Base-by-base conservation (phyloP, 1,140 invertebrate species). In the Drosophila parabipectinata region DNA sequence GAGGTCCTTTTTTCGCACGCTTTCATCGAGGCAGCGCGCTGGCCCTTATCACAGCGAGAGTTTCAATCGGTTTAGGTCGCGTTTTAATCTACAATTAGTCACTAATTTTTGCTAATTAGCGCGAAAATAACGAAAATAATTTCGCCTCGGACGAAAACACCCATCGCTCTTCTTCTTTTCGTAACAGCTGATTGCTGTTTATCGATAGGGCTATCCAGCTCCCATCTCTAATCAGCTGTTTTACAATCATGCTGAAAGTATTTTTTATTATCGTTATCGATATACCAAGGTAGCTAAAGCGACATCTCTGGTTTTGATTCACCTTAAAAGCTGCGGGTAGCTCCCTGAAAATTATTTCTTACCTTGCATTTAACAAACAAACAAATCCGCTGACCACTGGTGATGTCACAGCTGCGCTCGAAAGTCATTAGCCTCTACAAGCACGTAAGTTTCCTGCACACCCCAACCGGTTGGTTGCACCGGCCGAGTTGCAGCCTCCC, bases 121-220 rank as follows among this genome's bases (percentile, higher is more conserved):
- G 66, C 78, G 51, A 75, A 64, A 76, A 41, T 55, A 87, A 61
- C 57, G 68, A 67, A 68, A 87, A 82, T 66, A 71, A 78, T 50
- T 54, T 71, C 54, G 66, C 54, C 26, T 34, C 61, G 61, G 71
- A 87, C 62, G 78, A 82, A 85, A 85, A 87, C 82, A 87, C 82
- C 82, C 82, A 85, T 81, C 64, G 68, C 64, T 44, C 9, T 12
- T 37, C 9, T 10, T 37, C 12, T 37, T 10, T n/a, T 37, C 34
- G 12, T 37, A 69, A 77, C 81, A 85, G 72, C 77, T 99, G 88
- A 71, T 37, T 10, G 34, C 34, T 1, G 34, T 37, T 1, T 37
- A 37, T 37, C 34, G 34, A 37, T 37, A 12, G 10, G 9, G 4
- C 26, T 7, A 21, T 2, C 2, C 21, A 3, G 21, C 21, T 21